Base-by-base conservation (phyloP, 1,140 invertebrate species). In the Drosophila suzukii region DNA sequence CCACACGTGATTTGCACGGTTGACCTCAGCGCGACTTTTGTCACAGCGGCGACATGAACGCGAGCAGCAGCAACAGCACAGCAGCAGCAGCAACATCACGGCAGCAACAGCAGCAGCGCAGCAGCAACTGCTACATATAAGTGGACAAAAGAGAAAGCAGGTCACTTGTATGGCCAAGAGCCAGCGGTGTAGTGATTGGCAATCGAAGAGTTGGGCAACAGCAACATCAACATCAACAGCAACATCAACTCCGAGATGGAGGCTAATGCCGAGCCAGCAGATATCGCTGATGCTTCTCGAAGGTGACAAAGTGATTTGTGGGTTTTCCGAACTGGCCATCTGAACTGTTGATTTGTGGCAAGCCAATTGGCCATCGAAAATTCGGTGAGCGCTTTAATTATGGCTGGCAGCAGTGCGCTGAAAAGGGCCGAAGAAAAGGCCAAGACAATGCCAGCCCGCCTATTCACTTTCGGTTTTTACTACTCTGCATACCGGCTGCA, bases 71-170 rank as follows among this genome's bases (percentile, higher is more conserved):
- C 38, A 50, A 13, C 54, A 30, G 38, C 50, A 24, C 30, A 63
- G n/a, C 4, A 53, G 34, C 30, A 63, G n/a, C 4, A 53, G 34
- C 56, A 17, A 13, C 39, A 55, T 30, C 32, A 30, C 34, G 20
- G 38, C 70, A 20, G 49, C 62, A 41, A 12, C 57, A 27, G 27
- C 27, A 34, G 8, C 32, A 30, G 43, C 24, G 60, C 73, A 44
- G 30, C 70, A 66, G 43, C 51, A 55, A 47, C 63, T 78, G 80
- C 80, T 84, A 74, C 81, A 84, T 77, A 78, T 72, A 85, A 85
- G 79, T 77, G 84, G 84, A 68, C 86, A 85, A 86, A 88, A 88
- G 83, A 88, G 84, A 89, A 88, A 88, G 84, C 84, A 88, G 84
- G 84, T 88, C 84, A 88, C 84, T 88, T 88, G 84, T 84, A 89